Conservation (phyloP, 2,113 vertebrate species). For the Corvus moneduloides region DNA sequence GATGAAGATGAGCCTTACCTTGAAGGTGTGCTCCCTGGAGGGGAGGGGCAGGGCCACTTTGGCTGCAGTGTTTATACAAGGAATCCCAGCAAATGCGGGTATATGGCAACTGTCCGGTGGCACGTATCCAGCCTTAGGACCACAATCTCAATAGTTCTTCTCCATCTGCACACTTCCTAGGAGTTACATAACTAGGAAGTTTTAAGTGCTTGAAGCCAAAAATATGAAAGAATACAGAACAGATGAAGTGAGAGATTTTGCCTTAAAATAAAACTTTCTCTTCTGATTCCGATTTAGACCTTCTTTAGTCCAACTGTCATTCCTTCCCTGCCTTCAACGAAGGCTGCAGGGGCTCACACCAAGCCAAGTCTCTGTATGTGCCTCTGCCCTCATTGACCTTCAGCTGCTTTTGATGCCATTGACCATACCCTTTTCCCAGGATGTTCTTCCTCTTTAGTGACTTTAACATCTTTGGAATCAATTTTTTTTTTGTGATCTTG, state of each 20-base stretch:
- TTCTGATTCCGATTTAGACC: neutral
- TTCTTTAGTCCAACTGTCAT: neutral
- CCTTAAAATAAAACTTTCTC: constrained; percentile 43
- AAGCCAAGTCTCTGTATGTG: neutral
- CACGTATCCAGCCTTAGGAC: neutral
- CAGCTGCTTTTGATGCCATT: neutral
- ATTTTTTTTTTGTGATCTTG: neutral
- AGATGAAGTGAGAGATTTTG: constrained; percentile 43
- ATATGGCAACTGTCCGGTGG: neutral
- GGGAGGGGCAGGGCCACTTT: neutral
- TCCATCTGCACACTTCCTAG: neutral
- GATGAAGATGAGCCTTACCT: neutral
- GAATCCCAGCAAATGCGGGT: neutral
- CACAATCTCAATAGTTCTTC: neutral
- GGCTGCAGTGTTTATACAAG: neutral
- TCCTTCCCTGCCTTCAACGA: neutral
- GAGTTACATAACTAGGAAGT: constrained; percentile 29
- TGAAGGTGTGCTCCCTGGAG: neutral
- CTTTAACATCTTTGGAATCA: neutral
- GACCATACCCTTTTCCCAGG: neutral
- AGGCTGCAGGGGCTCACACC: neutral
- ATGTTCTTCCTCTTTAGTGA: neutral
- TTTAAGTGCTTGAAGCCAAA: neutral
- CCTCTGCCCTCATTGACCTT: neutral
- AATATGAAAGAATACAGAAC: constrained; percentile 32